A percentile compares a stretch with the other conserved stretches of the same genome.
phyloP scores from a whole-genome alignment of 2,797 vertebrate genomes.

The Ficedula albicollis region DNA sequence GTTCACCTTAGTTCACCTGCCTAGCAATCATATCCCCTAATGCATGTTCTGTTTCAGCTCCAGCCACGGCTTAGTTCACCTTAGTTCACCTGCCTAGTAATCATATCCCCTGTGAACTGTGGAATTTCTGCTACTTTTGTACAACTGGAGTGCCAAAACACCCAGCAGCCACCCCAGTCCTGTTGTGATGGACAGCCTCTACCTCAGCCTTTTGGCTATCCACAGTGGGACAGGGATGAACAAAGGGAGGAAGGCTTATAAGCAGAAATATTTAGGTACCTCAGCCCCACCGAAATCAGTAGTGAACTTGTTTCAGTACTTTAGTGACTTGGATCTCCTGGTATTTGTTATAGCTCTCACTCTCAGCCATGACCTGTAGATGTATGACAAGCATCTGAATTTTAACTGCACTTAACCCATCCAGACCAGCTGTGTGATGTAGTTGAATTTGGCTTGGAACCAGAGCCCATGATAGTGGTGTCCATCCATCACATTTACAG shows the following conservation, averaged over 20 bases:
- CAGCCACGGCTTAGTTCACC: background rate
- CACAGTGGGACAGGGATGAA: background rate
- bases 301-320: background rate
- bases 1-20: background rate
- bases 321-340: background rate
- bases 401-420: background rate
- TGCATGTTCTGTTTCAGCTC: background rate
- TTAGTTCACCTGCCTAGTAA: background rate
- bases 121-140: background rate
- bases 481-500: background rate
- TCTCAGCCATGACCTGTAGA: background rate
- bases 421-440: background rate
- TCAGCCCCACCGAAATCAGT: background rate
- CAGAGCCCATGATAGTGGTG: background rate
- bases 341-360: background rate
- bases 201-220: background rate
- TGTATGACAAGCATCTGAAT: background rate
- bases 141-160: background rate
- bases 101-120: background rate
- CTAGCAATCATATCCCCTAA: background rate
- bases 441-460: background rate
- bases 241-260: background rate
- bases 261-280: background rate
- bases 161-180: background rate
- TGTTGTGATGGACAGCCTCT: background rate